These are phyloP conservation scores for Campoletis raptor DNA, from an alignment of 2,888 invertebrate species.

Conservation along the genomic window DNA sequence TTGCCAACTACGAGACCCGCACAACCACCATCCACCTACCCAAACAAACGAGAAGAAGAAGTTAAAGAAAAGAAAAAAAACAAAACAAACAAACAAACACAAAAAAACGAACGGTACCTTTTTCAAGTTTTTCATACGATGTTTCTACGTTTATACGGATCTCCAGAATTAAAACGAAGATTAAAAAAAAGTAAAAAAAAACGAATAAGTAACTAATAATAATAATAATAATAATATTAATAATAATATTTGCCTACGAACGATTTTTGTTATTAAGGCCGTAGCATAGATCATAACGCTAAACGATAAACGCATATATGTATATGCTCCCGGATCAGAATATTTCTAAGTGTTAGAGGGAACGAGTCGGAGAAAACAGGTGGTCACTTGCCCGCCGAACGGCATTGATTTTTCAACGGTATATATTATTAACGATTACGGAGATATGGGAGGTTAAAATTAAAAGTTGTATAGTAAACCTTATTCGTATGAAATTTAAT, in stretches of 20 bases:
- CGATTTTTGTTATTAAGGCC: slow-evolving; percentile 81
- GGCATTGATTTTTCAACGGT: slow-evolving; percentile 82
- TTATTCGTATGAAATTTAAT: slow-evolving; percentile 81
- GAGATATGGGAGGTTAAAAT: slow-evolving; percentile 78
- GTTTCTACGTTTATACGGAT: slow-evolving; percentile 84
- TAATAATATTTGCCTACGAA: slow-evolving; percentile 77
- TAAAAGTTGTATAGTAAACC: slow-evolving; percentile 83
- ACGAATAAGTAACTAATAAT: slow-evolving; percentile 37
- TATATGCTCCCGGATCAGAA: slow-evolving; percentile 79
- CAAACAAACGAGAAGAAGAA: slow-evolving; percentile 65
- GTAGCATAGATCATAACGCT: slow-evolving; percentile 79
- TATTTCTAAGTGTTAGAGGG: slow-evolving; percentile 79
- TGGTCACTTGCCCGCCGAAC: slow-evolving; percentile 78
- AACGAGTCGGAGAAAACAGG: slow-evolving; percentile 62
- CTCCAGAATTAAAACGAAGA: slow-evolving; percentile 77
- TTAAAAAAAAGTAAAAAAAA: slow-evolving; percentile 53
- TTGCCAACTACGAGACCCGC: slow-evolving; percentile 79
- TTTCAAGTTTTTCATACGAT: slow-evolving; percentile 83
- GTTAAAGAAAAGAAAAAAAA: slow-evolving; percentile 51
- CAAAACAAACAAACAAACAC: slow-evolving; percentile 66
- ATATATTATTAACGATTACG: slow-evolving; percentile 79
- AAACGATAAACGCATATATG: slow-evolving; percentile 74
- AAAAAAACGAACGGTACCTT: slow-evolving; percentile 76
- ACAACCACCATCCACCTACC: slow-evolving; percentile 74
- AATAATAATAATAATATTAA: slow-evolving; percentile 29